Evolutionary conservation across 2,888 invertebrate genomes (phyloP), one percentile per base, ranked within the genome.

Genomic region (Leptinotarsa haldemani): DNA sequence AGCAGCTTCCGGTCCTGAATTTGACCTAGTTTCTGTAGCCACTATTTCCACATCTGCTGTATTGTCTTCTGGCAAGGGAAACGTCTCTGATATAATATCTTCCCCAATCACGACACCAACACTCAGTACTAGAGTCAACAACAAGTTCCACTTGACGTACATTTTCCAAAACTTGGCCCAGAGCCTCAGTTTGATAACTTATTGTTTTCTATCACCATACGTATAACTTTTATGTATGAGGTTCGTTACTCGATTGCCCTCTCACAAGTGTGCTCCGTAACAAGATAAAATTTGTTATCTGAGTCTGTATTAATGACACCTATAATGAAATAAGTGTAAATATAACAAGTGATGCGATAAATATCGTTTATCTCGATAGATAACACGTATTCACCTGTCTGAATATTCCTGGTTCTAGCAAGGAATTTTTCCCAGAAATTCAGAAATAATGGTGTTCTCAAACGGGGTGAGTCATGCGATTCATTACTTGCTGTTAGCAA

Each of bases 271-370:
- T 73, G 65, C 63, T 69, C 66, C 64, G 69, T 65, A 75, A 70
- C 71, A 72, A 76, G 76, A 78, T 76, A 78, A 76, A 71, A 68
- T 65, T 67, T 69, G 73, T 78, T 78, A 78, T 78, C 78, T 78
- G 48, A 56, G 66, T 69, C 66, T 69, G 69, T 69, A 73, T 74
- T 78, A 74, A 78, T 76, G 78, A 78, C 76, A 76, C 76, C 74
- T 78, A 74, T 78, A 73, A 70, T 71, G 65, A 74, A 78, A 75
- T 74, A 68, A 74, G 69, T 56, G 67, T 68, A 71, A 74, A 74
- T 74, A 74, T 9, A 58, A 20, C 30, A 15, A 58, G 67, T 70
- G 58, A 71, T 65, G 50, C 47, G 53, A 70, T 74, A 69, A 52
- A 70, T 65, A 69, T 71, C 58, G 46, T 72, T 74, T 74, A 72